Conservation (phyloP, 2,797 vertebrate species). For the Hylomyscus alleni region DNA sequence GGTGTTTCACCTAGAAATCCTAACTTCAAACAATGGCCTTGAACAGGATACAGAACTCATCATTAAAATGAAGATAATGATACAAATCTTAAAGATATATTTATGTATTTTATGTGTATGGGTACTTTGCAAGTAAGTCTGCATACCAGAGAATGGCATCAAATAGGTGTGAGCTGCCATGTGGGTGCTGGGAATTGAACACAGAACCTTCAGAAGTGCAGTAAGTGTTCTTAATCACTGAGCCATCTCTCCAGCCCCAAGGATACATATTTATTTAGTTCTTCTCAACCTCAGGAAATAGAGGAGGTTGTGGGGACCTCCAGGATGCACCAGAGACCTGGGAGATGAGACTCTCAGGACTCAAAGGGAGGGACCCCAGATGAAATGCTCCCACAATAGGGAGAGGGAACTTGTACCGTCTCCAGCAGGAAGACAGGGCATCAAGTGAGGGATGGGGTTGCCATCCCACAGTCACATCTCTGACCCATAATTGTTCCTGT, state of each 20-base stretch:
- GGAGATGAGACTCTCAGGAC: too few relatives aligned
- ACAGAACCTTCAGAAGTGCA: not conserved
- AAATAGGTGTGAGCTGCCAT: not conserved
- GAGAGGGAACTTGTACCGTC: too few relatives aligned
- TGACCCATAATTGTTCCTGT: too few relatives aligned
- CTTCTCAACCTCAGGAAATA: conserved; percentile 11
- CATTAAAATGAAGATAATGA: conserved; percentile 35
- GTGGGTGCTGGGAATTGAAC: not conserved
- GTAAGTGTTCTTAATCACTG: not conserved
- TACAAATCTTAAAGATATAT: not conserved
- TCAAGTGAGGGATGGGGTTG: too few relatives aligned
- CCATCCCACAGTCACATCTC: too few relatives aligned
- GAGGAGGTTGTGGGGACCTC: too few relatives aligned
- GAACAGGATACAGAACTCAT: not conserved
- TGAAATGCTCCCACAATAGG: too few relatives aligned
- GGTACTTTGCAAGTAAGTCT: not conserved
- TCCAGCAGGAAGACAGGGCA: too few relatives aligned
- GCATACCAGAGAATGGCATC: not conserved
- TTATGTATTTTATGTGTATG: not conserved
- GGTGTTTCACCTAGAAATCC: not conserved
- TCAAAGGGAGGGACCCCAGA: too few relatives aligned
- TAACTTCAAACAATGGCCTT: not conserved
- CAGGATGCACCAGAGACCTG: too few relatives aligned
- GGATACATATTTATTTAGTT: not conserved
- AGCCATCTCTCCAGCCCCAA: not conserved